Conservation (phyloP, 1,140 invertebrate species). For the Bombus turneri region DNA sequence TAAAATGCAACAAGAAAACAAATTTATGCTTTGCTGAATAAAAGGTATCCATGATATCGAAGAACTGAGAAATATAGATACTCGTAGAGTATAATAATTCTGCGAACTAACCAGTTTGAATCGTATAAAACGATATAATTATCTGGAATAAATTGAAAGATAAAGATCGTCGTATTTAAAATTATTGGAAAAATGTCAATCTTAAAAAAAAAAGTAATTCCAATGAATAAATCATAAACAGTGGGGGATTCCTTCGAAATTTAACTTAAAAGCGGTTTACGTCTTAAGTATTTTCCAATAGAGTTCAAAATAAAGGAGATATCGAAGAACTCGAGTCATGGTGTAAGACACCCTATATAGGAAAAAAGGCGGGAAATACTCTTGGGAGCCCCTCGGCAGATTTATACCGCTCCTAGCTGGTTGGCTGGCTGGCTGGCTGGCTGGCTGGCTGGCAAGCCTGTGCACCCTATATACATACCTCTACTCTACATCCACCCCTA, state of each 20-base stretch:
- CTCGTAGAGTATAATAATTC: no score
- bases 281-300: not conserved
- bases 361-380: conserved; percentile 78
- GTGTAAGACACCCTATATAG: not conserved
- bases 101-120: no score
- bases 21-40: no score
- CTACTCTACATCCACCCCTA: conserved; percentile 3
- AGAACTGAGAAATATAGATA: no score
- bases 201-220: not conserved
- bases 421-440: conserved; percentile 43
- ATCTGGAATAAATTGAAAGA: not conserved
- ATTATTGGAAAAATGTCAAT: not conserved
- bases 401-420: conserved; percentile 78
- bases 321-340: not conserved
- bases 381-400: conserved; percentile 80
- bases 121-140: no score
- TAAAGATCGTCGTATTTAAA: not conserved
- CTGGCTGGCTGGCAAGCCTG: conserved; percentile 55
- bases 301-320: not conserved
- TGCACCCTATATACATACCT: conserved; percentile 19
- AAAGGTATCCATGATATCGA: no score
- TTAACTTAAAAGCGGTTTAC: not conserved
- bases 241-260: not conserved
- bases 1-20: no score
- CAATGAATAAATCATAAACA: not conserved